These are phyloP conservation scores for Phalangium opilio DNA, from an alignment of 2,888 invertebrate genomes.

Conservation along the genomic window DNA sequence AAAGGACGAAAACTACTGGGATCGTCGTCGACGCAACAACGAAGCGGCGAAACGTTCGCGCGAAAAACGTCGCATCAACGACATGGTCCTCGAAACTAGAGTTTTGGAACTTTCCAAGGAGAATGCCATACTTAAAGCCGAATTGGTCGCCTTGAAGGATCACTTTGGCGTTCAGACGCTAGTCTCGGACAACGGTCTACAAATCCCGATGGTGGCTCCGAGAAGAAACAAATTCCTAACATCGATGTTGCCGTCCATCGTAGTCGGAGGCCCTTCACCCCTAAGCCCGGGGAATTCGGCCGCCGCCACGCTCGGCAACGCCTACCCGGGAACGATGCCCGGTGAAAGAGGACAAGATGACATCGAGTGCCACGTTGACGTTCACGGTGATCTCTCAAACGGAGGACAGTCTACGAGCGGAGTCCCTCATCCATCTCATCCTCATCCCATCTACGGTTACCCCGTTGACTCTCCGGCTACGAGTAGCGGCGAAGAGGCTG, in stretches of 20 bases:
- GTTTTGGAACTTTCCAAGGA: slow-evolving; percentile 89
- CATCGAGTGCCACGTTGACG: not conserved
- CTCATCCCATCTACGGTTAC: not conserved
- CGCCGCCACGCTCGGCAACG: slow-evolving; percentile 1
- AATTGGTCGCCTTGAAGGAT: slow-evolving; percentile 79
- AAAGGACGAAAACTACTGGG: slow-evolving; percentile 96
- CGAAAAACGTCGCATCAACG: slow-evolving; percentile 90
- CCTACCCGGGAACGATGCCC: not conserved
- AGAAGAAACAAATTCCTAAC: slow-evolving; percentile 17
- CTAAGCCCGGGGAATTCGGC: slow-evolving; percentile 1
- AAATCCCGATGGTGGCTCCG: slow-evolving; percentile 55
- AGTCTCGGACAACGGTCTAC: slow-evolving; percentile 53
- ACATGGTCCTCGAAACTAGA: slow-evolving; percentile 86
- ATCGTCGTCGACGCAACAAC: slow-evolving; percentile 84
- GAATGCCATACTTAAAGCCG: slow-evolving; percentile 83
- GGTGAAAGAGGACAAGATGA: not conserved
- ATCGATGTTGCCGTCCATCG: slow-evolving; percentile 10
- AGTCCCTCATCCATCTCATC: not conserved
- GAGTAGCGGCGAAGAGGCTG: not conserved
- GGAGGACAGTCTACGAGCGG: slow-evolving; percentile 2
- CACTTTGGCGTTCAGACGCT: slow-evolving; percentile 74
- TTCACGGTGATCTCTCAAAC: slow-evolving; percentile 4
- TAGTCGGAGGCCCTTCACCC: slow-evolving; percentile 6
- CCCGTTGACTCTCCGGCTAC: not conserved
- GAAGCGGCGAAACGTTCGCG: slow-evolving; percentile 91